Percentiles rank a stretch among this genome's conserved stretches.
Evolutionary conservation across 2,113 vertebrate genomes (phyloP).

Genomic region (Engystomops pustulosus): DNA sequence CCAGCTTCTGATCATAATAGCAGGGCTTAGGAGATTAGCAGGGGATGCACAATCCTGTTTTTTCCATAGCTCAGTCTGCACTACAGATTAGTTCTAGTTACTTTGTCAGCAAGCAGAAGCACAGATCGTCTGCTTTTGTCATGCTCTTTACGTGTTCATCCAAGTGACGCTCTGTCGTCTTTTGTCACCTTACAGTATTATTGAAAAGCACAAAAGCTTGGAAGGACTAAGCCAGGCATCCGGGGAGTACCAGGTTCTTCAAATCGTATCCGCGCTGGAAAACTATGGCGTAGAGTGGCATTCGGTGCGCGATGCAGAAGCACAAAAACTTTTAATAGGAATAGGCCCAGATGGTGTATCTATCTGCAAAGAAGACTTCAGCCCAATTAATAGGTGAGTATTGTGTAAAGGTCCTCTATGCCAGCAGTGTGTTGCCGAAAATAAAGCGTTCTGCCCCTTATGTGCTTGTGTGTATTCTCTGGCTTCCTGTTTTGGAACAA

Average conservation of each 20-base stretch:
- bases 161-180: neutral
- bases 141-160: neutral
- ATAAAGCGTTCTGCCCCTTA: neutral
- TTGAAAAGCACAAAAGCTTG: constrained; percentile 87
- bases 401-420: neutral
- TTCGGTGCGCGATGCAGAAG: constrained; percentile 85
- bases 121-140: neutral
- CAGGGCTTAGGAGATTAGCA: constrained; percentile 11
- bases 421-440: neutral
- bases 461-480: neutral
- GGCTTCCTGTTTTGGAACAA: constrained; percentile 13
- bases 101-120: neutral
- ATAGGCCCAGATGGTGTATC: constrained; percentile 94
- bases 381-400: constrained; percentile 86
- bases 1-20: neutral
- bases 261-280: constrained; percentile 88
- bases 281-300: constrained; percentile 98
- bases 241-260: constrained; percentile 92
- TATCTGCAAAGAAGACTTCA: constrained; percentile 92
- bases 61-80: neutral
- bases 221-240: constrained; percentile 86
- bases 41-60: neutral
- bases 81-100: constrained; percentile 5
- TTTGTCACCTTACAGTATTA: constrained; percentile 76
- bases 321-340: constrained; percentile 87